Percentiles rank a stretch among this genome's conserved stretches.
Evolutionary conservation across 2,888 invertebrate genomes (phyloP).

Genomic region (Colostygia pectinataria): DNA sequence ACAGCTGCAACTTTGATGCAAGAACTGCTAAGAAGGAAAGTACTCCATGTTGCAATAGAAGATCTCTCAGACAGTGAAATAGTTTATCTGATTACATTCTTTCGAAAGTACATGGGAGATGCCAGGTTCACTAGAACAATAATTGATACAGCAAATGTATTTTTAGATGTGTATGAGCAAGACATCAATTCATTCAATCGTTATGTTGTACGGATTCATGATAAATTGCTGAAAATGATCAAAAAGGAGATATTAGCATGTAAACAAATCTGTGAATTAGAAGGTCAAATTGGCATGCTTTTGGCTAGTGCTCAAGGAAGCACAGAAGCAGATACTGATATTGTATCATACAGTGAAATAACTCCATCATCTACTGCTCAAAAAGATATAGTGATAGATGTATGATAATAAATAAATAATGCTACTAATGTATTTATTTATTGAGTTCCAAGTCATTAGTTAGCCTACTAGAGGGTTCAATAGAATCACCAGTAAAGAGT

Average conservation of each 20-base stretch:
- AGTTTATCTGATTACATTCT: slow-evolving; percentile 87
- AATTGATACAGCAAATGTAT: slow-evolving; percentile 87
- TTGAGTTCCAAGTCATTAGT: no score
- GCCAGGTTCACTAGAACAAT: slow-evolving; percentile 88
- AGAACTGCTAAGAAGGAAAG: slow-evolving; percentile 93
- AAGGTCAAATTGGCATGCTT: slow-evolving; percentile 87
- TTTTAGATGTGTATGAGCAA: slow-evolving; percentile 89
- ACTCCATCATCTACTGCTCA: slow-evolving; percentile 74
- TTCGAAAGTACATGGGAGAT: slow-evolving; percentile 88
- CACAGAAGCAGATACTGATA: slow-evolving; percentile 58
- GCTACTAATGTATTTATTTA: neutral
- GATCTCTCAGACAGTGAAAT: slow-evolving; percentile 87
- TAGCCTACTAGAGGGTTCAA: no score
- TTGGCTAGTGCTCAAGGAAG: slow-evolving; percentile 83
- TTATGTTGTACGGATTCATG: slow-evolving; percentile 84
- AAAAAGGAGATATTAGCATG: slow-evolving; percentile 87
- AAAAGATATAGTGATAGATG: slow-evolving; percentile 83
- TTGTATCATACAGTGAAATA: slow-evolving; percentile 45
- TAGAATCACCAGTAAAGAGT: no score
- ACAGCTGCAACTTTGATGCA: slow-evolving; percentile 91
- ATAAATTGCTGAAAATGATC: slow-evolving; percentile 83
- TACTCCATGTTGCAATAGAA: slow-evolving; percentile 88
- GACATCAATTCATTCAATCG: slow-evolving; percentile 85
- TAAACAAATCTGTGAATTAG: slow-evolving; percentile 84
- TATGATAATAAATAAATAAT: slow-evolving; percentile 47